These are phyloP conservation scores for Amblyopsis hoosieri DNA, from an alignment of 2,797 vertebrate genomes.

Conservation along the genomic window DNA sequence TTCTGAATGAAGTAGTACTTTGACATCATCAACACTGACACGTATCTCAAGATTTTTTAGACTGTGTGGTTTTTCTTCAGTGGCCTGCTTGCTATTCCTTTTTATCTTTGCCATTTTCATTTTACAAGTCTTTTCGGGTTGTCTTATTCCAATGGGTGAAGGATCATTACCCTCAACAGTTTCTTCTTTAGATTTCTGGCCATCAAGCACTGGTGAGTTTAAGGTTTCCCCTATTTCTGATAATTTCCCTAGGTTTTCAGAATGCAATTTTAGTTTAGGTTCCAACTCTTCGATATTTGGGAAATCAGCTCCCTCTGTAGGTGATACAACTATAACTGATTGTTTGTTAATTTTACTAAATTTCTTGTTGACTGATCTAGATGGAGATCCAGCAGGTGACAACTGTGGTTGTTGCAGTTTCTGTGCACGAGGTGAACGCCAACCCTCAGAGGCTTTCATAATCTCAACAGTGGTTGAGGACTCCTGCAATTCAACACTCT, in stretches of 20 bases:
- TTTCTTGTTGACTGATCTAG: constrained; percentile 78
- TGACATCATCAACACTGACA: constrained; percentile 83
- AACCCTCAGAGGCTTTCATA: constrained; percentile 84
- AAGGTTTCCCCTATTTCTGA: constrained; percentile 71
- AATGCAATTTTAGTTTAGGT: constrained; percentile 56
- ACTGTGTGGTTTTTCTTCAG: constrained; percentile 84
- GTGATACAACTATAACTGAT: constrained; percentile 51
- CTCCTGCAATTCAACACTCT: constrained; percentile 84
- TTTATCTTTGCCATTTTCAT: constrained; percentile 81
- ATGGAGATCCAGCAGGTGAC: constrained; percentile 46
- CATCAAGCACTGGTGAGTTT: constrained; percentile 39
- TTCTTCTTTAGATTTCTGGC: constrained; percentile 68
- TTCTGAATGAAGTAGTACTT: constrained; percentile 76
- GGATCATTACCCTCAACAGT: constrained; percentile 73
- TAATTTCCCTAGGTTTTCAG: constrained; percentile 68
- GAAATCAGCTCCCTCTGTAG: constrained; percentile 63
- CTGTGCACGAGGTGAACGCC: constrained; percentile 90
- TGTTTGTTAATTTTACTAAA: constrained; percentile 81
- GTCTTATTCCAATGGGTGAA: constrained; percentile 65
- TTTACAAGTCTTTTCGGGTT: constrained; percentile 72
- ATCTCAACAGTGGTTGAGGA: constrained; percentile 67
- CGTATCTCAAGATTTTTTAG: constrained; percentile 86
- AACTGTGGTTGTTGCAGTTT: constrained; percentile 78
- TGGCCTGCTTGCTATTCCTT: constrained; percentile 78
- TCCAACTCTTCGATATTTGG: constrained; percentile 60